phyloP scores from a whole-genome alignment of 2,888 invertebrate genomes.

The Chrysolina oricalcia region DNA sequence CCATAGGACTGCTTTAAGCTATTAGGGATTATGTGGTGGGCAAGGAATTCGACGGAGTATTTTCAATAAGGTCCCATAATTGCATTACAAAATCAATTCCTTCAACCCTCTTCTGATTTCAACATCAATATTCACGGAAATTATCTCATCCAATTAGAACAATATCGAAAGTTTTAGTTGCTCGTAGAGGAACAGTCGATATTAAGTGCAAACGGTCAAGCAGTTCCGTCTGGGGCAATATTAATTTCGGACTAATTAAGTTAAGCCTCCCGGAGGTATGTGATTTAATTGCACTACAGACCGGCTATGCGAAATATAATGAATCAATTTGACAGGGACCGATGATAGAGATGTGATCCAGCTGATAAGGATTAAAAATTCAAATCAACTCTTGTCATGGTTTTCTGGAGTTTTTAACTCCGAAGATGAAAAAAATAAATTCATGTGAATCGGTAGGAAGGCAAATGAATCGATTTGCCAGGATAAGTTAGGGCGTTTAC shows the following conservation, averaged over 20 bases:
- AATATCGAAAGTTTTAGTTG: slow-evolving; percentile 41
- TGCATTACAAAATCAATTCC: background rate
- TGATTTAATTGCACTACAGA: slow-evolving; percentile 47
- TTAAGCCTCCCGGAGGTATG: slow-evolving; percentile 37
- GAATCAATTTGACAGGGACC: slow-evolving; percentile 34
- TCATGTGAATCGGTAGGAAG: too few relatives aligned
- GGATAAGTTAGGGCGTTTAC: too few relatives aligned
- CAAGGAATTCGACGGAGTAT: too few relatives aligned
- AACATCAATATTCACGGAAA: background rate
- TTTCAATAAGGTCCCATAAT: too few relatives aligned
- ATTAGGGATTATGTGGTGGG: too few relatives aligned
- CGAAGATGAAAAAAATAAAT: too few relatives aligned
- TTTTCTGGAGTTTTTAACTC: too few relatives aligned
- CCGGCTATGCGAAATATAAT: slow-evolving; percentile 36
- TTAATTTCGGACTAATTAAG: slow-evolving; percentile 44
- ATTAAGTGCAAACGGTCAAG: slow-evolving; percentile 36
- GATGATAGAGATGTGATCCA: background rate
- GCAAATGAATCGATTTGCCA: too few relatives aligned
- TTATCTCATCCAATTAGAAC: slow-evolving; percentile 15
- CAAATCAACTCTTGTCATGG: too few relatives aligned
- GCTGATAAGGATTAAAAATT: too few relatives aligned
- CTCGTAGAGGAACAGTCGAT: slow-evolving; percentile 34
- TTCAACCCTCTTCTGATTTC: background rate
- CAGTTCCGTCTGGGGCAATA: slow-evolving; percentile 40
- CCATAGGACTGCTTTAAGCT: too few relatives aligned